These are phyloP conservation scores for Rhopalosiphum padi DNA, from an alignment of 1,140 invertebrate genomes.

Conservation along the genomic window DNA sequence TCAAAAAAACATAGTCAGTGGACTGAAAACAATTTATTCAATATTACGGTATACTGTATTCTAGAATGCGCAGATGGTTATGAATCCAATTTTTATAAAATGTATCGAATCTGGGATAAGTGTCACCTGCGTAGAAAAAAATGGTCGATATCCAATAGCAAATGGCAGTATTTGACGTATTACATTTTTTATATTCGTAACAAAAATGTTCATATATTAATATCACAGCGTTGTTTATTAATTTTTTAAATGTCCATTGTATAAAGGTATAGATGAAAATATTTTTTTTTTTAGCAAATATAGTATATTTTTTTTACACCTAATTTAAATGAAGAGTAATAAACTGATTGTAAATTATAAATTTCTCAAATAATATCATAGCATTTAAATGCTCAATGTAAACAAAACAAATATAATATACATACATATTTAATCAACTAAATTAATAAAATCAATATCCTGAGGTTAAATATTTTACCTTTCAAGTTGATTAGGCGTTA, in stretches of 20 bases:
- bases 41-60: slow-evolving; percentile 8
- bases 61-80: slow-evolving; percentile 28
- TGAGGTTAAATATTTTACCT: not conserved
- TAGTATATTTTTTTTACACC: not conserved
- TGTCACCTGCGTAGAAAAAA: slow-evolving; percentile 38
- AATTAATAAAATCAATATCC: not conserved
- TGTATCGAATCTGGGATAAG: slow-evolving; percentile 44
- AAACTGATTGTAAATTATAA: not conserved
- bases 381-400: not conserved
- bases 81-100: slow-evolving; percentile 48
- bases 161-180: slow-evolving; percentile 8
- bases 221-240: not conserved
- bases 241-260: not conserved
- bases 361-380: not conserved
- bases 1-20: not conserved
- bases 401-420: not conserved
- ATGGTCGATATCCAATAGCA: slow-evolving; percentile 21
- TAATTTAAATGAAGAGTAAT: not conserved
- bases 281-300: not conserved
- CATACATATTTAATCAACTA: not conserved
- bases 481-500: not conserved
- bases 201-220: not conserved
- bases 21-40: not conserved
- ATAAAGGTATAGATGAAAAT: not conserved
- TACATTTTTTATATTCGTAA: not conserved